phyloP scores from a whole-genome alignment of 2,113 vertebrate species.

The Illadopsis cleaveri region DNA sequence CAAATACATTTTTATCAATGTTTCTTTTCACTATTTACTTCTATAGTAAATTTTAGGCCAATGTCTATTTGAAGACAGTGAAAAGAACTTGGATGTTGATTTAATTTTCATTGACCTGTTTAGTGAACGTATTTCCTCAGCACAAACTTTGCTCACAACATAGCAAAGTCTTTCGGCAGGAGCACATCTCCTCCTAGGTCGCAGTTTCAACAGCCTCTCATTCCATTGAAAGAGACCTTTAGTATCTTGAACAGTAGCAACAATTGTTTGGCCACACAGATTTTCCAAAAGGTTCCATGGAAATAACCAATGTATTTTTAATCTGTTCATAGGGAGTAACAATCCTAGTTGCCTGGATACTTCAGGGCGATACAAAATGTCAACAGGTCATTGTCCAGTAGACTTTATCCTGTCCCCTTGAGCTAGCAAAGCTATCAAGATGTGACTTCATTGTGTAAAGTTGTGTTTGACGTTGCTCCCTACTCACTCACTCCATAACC shows the following conservation, averaged over 20 bases:
- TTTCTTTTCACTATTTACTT: background rate
- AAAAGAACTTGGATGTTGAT: background rate
- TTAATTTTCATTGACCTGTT: background rate
- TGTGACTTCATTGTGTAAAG: accelerated
- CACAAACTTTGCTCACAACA: background rate
- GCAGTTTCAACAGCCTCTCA: background rate
- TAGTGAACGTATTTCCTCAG: background rate
- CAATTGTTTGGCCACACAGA: background rate
- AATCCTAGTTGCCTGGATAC: background rate
- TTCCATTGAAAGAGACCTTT: background rate
- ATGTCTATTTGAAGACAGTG: background rate
- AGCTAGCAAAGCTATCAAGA: background rate
- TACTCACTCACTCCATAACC: background rate
- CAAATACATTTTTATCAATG: background rate
- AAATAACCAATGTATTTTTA: background rate
- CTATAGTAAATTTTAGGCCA: background rate
- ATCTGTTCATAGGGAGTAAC: background rate
- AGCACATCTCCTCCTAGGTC: background rate
- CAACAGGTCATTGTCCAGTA: background rate
- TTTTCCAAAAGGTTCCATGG: background rate
- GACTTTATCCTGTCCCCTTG: background rate
- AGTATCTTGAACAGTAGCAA: background rate
- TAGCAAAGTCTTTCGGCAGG: background rate
- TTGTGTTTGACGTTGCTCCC: background rate
- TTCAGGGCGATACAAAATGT: background rate